These are phyloP conservation scores for Eupithecia vulgata DNA, from an alignment of 2,888 invertebrate species.

Conservation along the genomic window DNA sequence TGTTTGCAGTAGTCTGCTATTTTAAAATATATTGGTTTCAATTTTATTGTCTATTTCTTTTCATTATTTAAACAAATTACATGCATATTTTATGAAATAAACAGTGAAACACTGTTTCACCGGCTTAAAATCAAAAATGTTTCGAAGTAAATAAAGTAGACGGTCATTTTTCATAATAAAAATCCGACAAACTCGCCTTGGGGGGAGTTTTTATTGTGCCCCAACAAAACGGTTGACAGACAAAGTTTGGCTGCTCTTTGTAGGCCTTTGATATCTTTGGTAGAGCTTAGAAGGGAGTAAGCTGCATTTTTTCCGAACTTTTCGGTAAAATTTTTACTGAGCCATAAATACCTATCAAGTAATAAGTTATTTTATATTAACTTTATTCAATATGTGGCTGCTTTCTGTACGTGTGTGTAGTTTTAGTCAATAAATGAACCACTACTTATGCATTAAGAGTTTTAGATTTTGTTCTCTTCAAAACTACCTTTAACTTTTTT, in stretches of 20 bases:
- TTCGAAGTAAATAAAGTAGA: constrained; percentile 47
- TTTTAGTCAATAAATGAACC: too few relatives aligned
- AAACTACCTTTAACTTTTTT: neutral
- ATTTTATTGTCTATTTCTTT: neutral
- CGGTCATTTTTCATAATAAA: constrained; percentile 75
- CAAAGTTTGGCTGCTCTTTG: constrained; percentile 69
- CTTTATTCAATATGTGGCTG: neutral
- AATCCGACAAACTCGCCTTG: constrained; percentile 55
- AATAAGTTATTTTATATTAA: neutral
- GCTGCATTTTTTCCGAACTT: constrained; percentile 32
- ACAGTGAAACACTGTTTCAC: constrained; percentile 66
- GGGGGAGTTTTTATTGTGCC: constrained; percentile 64
- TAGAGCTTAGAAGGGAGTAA: constrained; percentile 45
- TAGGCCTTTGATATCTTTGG: constrained; percentile 57
- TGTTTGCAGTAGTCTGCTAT: neutral
- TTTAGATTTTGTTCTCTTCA: neutral
- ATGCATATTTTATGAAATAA: constrained; percentile 46
- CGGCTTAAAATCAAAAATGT: constrained; percentile 63
- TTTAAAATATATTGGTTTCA: neutral
- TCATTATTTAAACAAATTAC: neutral
- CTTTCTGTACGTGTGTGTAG: neutral
- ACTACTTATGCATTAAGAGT: too few relatives aligned
- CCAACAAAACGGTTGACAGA: constrained; percentile 63
- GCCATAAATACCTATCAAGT: neutral
- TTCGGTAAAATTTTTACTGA: neutral